Conservation (phyloP, 2,113 vertebrate genomes). For the Pachycephala philippinensis region DNA sequence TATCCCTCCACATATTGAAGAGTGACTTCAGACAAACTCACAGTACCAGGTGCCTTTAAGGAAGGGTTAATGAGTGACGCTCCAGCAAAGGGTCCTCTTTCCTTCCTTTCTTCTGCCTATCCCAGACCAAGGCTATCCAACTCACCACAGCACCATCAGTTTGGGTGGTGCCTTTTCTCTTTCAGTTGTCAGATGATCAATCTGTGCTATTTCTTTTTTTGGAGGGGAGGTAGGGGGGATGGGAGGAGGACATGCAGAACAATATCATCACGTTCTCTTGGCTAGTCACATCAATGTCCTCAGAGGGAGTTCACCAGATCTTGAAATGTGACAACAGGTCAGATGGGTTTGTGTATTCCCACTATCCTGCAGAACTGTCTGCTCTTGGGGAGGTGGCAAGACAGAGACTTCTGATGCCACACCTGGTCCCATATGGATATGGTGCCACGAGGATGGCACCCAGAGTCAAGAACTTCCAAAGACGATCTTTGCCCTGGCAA, state of each 20-base stretch:
- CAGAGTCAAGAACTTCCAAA: neutral
- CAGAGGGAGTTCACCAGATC: neutral
- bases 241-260: neutral
- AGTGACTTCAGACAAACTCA: neutral
- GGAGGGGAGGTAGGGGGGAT: no score
- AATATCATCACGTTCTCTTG: neutral
- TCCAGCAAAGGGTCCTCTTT: accelerated
- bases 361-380: neutral
- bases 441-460: neutral
- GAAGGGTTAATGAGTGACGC: neutral
- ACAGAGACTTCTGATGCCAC: neutral
- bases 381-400: neutral
- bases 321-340: neutral
- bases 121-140: neutral
- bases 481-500: neutral
- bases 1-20: neutral
- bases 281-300: neutral
- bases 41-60: neutral
- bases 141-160: neutral
- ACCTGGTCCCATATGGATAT: neutral
- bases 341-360: neutral
- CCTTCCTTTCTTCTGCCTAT: neutral
- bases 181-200: neutral
- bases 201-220: neutral
- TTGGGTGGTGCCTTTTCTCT: neutral